phyloP scores from a whole-genome alignment of 1,140 invertebrate genomes.

The Brachionus paranguensis region DNA sequence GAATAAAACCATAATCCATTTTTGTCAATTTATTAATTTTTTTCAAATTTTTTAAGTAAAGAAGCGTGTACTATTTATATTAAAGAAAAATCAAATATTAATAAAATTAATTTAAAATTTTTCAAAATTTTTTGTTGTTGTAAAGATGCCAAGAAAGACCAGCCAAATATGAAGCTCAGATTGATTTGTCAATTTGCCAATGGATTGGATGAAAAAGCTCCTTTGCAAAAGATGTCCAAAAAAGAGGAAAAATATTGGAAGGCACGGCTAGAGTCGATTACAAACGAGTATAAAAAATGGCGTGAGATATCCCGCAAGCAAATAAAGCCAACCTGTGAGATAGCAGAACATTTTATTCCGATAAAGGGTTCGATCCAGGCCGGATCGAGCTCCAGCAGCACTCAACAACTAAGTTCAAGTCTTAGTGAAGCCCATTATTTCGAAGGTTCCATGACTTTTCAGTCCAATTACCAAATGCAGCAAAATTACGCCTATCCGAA shows the following conservation, averaged over 20 bases:
- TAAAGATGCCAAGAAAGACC: background rate
- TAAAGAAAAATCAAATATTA: too few relatives aligned
- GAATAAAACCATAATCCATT: too few relatives aligned
- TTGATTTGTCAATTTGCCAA: conserved; percentile 17
- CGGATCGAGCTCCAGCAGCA: background rate
- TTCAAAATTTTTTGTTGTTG: background rate
- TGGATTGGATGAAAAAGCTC: background rate
- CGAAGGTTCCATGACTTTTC: background rate
- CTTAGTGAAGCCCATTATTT: background rate
- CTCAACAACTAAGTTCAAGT: conserved; percentile 2
- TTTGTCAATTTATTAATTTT: too few relatives aligned
- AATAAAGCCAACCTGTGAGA: conserved; percentile 48
- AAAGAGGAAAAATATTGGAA: conserved; percentile 97
- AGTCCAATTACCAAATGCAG: background rate
- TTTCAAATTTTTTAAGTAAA: too few relatives aligned
- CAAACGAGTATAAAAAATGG: conserved; percentile 99
- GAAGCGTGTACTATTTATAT: too few relatives aligned
- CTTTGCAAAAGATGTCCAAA: background rate
- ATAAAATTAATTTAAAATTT: background rate
- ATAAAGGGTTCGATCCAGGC: background rate
- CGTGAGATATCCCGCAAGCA: conserved; percentile 83
- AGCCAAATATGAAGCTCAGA: background rate
- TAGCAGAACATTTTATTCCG: background rate
- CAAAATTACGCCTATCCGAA: background rate
- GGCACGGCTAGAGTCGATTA: conserved; percentile 85